These are phyloP conservation scores for Solen grandis DNA, from an alignment of 1,140 invertebrate species.

Conservation along the genomic window DNA sequence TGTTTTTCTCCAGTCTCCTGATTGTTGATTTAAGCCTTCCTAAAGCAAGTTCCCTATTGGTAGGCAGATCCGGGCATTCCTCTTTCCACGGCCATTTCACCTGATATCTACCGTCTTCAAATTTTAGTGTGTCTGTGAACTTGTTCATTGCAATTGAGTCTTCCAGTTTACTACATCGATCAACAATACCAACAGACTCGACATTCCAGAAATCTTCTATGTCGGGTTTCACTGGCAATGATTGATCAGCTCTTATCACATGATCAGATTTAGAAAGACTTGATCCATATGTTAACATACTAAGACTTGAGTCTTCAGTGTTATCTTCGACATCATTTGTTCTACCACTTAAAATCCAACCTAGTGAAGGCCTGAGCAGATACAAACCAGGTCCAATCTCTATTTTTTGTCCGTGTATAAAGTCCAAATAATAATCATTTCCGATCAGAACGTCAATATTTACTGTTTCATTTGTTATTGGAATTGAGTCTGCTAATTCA, in stretches of 20 bases:
- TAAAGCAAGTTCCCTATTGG: constrained; percentile 34
- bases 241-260: not conserved
- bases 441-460: not conserved
- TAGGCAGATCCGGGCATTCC: constrained; percentile 19
- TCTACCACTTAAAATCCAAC: constrained; percentile 14
- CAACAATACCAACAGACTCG: constrained; percentile 42
- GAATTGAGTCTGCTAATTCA: constrained; percentile 1
- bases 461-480: not conserved
- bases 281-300: constrained; percentile 1
- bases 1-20: constrained; percentile 21
- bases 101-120: constrained; percentile 29
- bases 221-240: constrained; percentile 4
- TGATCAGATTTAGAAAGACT: not conserved
- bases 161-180: constrained; percentile 4
- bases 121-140: constrained; percentile 33
- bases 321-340: not conserved
- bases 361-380: constrained; percentile 8
- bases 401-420: not conserved
- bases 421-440: constrained; percentile 19
- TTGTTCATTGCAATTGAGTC: constrained; percentile 20
- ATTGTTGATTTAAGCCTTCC: constrained; percentile 33
- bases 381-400: constrained; percentile 18
- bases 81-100: constrained; percentile 46
- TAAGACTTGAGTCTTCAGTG: not conserved
- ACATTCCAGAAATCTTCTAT: constrained; percentile 50